A percentile compares a stretch with the other conserved stretches of the same genome.
phyloP scores from a whole-genome alignment of 2,888 invertebrate species.

The Camponotus fellah region DNA sequence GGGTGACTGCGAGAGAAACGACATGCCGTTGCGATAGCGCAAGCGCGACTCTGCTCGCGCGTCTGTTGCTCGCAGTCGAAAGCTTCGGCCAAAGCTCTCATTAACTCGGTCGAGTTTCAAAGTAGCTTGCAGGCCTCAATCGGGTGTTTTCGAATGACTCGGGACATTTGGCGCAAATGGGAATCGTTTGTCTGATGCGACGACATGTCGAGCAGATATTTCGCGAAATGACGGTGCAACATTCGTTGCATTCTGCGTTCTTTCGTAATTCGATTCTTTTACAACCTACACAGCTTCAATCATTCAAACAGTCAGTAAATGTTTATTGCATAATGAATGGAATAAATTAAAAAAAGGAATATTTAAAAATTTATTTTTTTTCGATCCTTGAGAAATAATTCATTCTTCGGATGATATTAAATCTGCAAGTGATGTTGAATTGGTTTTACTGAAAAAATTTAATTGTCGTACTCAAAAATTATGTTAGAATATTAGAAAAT shows the following conservation, averaged over 20 bases:
- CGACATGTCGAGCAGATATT: slow-evolving; percentile 14
- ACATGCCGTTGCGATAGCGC: slow-evolving; percentile 64
- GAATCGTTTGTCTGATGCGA: slow-evolving; percentile 21
- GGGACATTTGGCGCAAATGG: slow-evolving; percentile 41
- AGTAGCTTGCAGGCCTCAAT: slow-evolving; percentile 36
- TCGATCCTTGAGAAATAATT: neutral
- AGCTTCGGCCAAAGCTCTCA: slow-evolving; percentile 62
- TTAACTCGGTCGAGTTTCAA: slow-evolving; percentile 50
- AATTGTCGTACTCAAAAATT: neutral
- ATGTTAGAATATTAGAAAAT: neutral
- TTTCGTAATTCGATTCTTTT: slow-evolving; percentile 9
- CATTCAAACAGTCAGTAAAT: neutral
- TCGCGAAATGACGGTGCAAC: slow-evolving; percentile 33
- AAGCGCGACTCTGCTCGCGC: slow-evolving; percentile 70
- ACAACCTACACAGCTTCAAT: neutral
- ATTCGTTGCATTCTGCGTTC: slow-evolving; percentile 19
- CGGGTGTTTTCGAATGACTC: slow-evolving; percentile 13
- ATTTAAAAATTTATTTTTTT: neutral
- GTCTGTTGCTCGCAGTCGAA: slow-evolving; percentile 60
- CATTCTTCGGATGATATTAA: neutral
- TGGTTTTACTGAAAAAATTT: neutral
- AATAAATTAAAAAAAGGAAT: neutral
- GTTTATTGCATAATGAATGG: neutral
- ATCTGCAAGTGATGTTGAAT: neutral
- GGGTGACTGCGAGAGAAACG: slow-evolving; percentile 69